Evolutionary conservation across 2,113 vertebrate species (phyloP), one percentile per base, ranked within the genome.

Genomic region (Speoplatyrhinus poulsoni): DNA sequence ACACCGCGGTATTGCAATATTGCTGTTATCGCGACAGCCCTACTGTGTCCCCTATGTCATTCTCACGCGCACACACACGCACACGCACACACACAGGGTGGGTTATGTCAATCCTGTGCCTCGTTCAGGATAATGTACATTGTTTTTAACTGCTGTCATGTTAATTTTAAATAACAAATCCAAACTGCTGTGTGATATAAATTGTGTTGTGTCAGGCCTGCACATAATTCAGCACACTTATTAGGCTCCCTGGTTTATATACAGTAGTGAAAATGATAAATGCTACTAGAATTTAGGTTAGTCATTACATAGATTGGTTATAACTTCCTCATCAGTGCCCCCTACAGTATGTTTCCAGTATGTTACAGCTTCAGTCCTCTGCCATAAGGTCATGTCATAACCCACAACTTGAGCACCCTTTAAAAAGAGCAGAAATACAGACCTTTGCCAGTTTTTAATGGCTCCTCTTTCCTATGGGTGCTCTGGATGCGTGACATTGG

Each of bases 121-220:
- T 3, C 57, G 32, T 50, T 16, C 4, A 15, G 36, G 10, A 58
- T 12, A 12, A 13, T 63, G 47, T 61, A 61, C 60, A 48, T 75
- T 75, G 82, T 81, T 72, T 54, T 71, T 85, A 73, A 86, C 78
- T 67, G 66, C 66, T 81, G 67, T 71, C 75, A 77, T 62, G 60
- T 74, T 70, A 62, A 54, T 60, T 65, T 78, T 9, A 73, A 67
- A 65, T 69, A 60, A 70, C 32, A 41, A 63, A 48, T 65, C 16
- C 26, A 66, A 75, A 69, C 47, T 41, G 58, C 58, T 7, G 60
- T 47, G 33, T 61, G 70, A 60, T 62, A 67, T 17, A 57, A 46
- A 3, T 17, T 48, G 60, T 57, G 55, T 69, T 54, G 1, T 53
- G 52, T 54, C n/a, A 6, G 52, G 48, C 26, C 26, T 26, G 26